Base-by-base conservation (phyloP, 2,113 vertebrate genomes). In the Xiphias gladius region DNA sequence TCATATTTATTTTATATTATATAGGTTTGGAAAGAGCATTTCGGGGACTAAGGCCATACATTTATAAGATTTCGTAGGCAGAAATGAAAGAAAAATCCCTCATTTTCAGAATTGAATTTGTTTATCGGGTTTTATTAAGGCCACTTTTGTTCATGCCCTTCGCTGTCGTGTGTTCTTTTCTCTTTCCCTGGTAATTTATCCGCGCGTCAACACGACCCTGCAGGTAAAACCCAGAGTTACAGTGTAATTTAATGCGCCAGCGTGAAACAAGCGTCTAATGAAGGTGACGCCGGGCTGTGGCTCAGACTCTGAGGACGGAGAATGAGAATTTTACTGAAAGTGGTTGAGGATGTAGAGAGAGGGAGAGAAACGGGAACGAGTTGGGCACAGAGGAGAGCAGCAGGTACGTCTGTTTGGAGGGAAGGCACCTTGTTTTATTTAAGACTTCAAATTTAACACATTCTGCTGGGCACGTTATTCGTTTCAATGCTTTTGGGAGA, bases 371-470 rank as follows among this genome's bases (percentile, higher is more conserved):
- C 37, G 61, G 77, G 54, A 37, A 35, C 58, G 63, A 70, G 52
- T 0, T 39, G 85, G 76, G 82, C 75, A 66, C 79, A 58, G 74
- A 63, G 58, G 32, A 78, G 69, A 86, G 54, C 73, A 43, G 83
- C 91, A 93, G 91, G 91, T 92, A 90, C 50, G 89, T 91, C 66
- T 72, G 58, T 58, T 62, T 24, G 16, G 72, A 86, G 72, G 69
- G 62, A 67, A 86, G 73, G 54, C 85, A 74, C 64, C 46, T 80
- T 52, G 37, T 55, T 82, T 74, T 77, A 59, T 89, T 80, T 61
- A 12, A 78, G 26, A 13, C 39, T 55, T 26, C 13, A 63, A 5
- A 52, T 13, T 85, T 9, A 66, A 4, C 1, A 0, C 20, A 26
- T 35, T 35, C 3, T 6, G 28, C 14, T 84, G 4, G 32, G 9